phyloP scores from a whole-genome alignment of 2,113 vertebrate species.

The Hypomesus transpacificus region DNA sequence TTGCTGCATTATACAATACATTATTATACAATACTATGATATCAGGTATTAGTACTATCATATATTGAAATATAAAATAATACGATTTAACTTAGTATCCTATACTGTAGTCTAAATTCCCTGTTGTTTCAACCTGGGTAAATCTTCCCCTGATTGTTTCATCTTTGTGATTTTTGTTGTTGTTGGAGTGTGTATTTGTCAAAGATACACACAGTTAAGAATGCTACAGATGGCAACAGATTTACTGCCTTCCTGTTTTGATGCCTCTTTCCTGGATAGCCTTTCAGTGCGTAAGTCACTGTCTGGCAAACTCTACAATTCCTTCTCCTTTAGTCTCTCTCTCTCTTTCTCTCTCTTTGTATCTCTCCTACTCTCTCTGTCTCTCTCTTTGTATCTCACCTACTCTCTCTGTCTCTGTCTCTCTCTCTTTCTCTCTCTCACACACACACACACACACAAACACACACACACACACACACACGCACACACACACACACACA shows the following conservation, averaged over 20 bases:
- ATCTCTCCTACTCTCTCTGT: not conserved
- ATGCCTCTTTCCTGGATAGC: slow-evolving; percentile 56
- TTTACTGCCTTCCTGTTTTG: slow-evolving; percentile 66
- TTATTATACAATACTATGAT: too few species aligned
- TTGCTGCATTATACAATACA: too few species aligned
- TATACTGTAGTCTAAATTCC: slow-evolving; percentile 16
- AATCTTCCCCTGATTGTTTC: slow-evolving; percentile 62
- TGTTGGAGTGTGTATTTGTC: slow-evolving; percentile 60
- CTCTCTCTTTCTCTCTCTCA: too few species aligned
- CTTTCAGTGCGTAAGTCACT: slow-evolving; percentile 66
- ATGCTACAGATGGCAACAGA: slow-evolving; percentile 68
- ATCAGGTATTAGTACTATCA: too few species aligned
- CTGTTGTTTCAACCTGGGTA: slow-evolving; percentile 64
- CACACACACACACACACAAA: slow-evolving; percentile 27
- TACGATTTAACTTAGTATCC: too few species aligned
- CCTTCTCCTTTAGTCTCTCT: slow-evolving; percentile 35
- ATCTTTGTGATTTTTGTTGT: slow-evolving; percentile 58
- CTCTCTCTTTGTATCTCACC: too few species aligned
- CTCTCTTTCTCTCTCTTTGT: not conserved
- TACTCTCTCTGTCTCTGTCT: not conserved
- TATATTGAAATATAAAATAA: too few species aligned
- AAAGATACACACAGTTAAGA: slow-evolving; percentile 66
- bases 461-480: too few species aligned
- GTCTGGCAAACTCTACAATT: slow-evolving; percentile 51
- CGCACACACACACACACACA: too few species aligned